Evolutionary conservation across 2,113 vertebrate genomes (phyloP).

Genomic region (Phylloscopus trochilus): DNA sequence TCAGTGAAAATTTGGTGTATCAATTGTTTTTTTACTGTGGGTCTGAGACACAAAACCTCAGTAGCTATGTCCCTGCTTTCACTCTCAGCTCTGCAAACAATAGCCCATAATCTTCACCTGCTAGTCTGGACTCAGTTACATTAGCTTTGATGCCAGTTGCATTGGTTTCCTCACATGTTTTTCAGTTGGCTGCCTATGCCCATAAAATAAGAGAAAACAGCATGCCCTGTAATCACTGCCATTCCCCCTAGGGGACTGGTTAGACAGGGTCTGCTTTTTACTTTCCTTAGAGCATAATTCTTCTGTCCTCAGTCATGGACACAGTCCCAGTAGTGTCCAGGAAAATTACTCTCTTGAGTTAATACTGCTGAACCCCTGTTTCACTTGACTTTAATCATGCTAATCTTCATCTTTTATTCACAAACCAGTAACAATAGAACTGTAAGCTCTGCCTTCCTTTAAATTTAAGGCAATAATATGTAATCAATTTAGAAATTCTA

Average conservation of each 20-base stretch:
- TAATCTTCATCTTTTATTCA: constrained; percentile 64
- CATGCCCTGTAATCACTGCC: not conserved
- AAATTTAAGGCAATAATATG: not conserved
- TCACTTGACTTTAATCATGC: constrained; percentile 38
- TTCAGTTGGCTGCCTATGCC: not conserved
- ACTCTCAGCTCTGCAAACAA: not conserved
- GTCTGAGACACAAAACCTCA: not conserved
- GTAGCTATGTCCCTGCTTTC: not conserved
- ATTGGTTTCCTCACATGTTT: not conserved
- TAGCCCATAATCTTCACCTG: not conserved
- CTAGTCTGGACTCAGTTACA: not conserved
- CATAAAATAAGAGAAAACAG: not conserved
- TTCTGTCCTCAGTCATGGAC: constrained; percentile 13
- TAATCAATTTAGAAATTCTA: not conserved
- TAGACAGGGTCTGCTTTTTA: constrained; percentile 12
- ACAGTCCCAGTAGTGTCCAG: constrained; percentile 15
- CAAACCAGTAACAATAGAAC: constrained; percentile 25
- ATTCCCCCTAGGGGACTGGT: not conserved
- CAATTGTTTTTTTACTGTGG: not conserved
- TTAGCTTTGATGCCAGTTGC: not conserved
- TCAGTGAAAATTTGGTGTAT: not conserved
- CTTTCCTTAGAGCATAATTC: constrained; percentile 28
- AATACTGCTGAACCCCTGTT: not conserved
- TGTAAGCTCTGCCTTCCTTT: not conserved
- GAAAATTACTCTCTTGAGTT: constrained; percentile 31